phyloP scores from a whole-genome alignment of 1,140 invertebrate genomes.

The Atopsyche davidsoni region DNA sequence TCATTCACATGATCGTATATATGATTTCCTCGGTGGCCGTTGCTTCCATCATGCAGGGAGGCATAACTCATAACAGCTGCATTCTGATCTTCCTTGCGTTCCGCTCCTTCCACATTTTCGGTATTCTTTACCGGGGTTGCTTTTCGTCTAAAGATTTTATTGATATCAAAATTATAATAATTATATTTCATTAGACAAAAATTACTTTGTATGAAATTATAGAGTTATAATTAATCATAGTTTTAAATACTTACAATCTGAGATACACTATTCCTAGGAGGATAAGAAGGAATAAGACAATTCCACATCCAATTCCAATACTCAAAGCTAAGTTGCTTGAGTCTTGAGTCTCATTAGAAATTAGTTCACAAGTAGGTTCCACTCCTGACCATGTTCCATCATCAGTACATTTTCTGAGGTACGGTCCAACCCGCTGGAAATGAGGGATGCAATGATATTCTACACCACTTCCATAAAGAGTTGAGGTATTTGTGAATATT shows the following conservation, averaged over 20 bases:
- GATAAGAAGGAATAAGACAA: slow-evolving; percentile 69
- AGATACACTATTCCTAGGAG: slow-evolving; percentile 68
- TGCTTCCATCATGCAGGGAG: slow-evolving; percentile 61
- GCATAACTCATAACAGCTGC: slow-evolving; percentile 83
- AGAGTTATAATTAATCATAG: slow-evolving; percentile 2
- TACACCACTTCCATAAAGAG: slow-evolving; percentile 70
- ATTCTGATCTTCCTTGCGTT: slow-evolving; percentile 76
- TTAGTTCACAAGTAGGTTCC: slow-evolving; percentile 65
- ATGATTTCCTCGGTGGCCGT: slow-evolving; percentile 48
- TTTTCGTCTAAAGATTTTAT: slow-evolving; percentile 55
- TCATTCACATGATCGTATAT: slow-evolving; percentile 72
- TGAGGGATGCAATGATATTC: slow-evolving; percentile 86
- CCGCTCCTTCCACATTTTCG: slow-evolving; percentile 77
- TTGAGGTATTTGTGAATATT: slow-evolving; percentile 78
- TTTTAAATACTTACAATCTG: slow-evolving; percentile 59
- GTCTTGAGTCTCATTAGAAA: slow-evolving; percentile 60
- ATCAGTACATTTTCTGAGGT: slow-evolving; percentile 74
- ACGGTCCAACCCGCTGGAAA: slow-evolving; percentile 73
- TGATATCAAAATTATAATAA: slow-evolving; percentile 1
- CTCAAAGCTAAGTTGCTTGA: slow-evolving; percentile 64
- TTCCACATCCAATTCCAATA: slow-evolving; percentile 71
- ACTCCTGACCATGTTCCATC: slow-evolving; percentile 79
- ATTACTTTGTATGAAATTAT: not conserved
- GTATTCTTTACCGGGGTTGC: slow-evolving; percentile 80
- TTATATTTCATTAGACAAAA: not conserved